Evolutionary conservation across 2,113 vertebrate genomes (phyloP), one percentile per base, ranked within the genome.

Genomic region (Pelobates fuscus): DNA sequence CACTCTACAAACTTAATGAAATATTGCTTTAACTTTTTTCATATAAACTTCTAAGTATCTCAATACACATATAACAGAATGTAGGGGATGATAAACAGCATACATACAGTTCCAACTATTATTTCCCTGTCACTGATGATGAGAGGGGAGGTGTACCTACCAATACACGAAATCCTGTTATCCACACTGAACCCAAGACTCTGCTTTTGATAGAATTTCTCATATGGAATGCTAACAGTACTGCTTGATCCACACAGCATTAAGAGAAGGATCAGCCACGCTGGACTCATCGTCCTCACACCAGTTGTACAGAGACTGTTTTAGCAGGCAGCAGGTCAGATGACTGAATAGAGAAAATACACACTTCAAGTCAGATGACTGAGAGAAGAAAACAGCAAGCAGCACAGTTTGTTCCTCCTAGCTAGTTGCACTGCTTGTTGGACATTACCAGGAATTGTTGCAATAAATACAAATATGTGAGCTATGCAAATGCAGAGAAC

Each of bases 281-380:
- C 59, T 23, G 27, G 20, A 10, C 25, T 63, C 24, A 15, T 62
- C 70, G 62, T 71, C 59, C 52, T 62, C n/a, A 10, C 24, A 25
- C 2, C 30, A 43, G 49, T 32, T 46, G 57, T 26, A 44, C 32
- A 60, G 10, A 17, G 30, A 70, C 69, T 59, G 27, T 30, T 37
- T n/a, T 14, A 32, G 26, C 14, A 21, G 17, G 64, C 21, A 25
- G 63, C 4, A 29, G 6, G 43, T 71, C 70, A 63, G 25, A 30
- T 71, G 69, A 62, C 41, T 71, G 23, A 62, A 20, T 29, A 25
- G 30, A 63, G 70, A 58, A 71, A 71, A 61, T 59, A 8, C 58
- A 60, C 57, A 46, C 2, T 26, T 37, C 25, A n/a, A 15, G 32
- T 37, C 32, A 37, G 32, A 37, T 37, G 32, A 37, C 32, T 37